Percentiles rank a stretch among this genome's conserved stretches.
Conservation (phyloP, 2,113 vertebrate species). For the Dipodomys ordii region DNA sequence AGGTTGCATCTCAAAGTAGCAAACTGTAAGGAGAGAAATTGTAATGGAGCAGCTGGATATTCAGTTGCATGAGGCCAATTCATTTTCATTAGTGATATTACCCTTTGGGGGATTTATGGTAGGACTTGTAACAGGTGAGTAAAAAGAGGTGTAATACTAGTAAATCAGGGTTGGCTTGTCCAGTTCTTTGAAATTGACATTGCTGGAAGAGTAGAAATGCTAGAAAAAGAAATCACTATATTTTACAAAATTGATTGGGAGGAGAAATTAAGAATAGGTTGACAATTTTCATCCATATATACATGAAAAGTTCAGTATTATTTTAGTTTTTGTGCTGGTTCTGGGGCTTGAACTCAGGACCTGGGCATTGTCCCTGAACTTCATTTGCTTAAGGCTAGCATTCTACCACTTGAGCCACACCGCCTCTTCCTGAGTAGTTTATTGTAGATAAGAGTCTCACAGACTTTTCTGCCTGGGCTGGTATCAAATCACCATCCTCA, state of each 20-base stretch:
- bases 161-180: not conserved
- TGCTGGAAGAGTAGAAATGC: constrained; percentile 34
- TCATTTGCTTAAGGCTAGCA: too few relatives aligned
- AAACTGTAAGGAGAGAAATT: constrained; percentile 19
- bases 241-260: constrained; percentile 21
- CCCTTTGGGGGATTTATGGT: not conserved
- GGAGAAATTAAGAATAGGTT: constrained; percentile 43
- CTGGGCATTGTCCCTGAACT: too few relatives aligned
- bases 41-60: constrained; percentile 29
- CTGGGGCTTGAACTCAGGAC: too few relatives aligned
- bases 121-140: not conserved
- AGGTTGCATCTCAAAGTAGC: not conserved
- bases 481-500: too few relatives aligned
- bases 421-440: too few relatives aligned
- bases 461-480: too few relatives aligned
- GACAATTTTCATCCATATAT: constrained; percentile 15
- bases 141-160: not conserved
- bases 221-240: constrained; percentile 48
- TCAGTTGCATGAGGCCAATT: constrained; percentile 41
- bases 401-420: too few relatives aligned
- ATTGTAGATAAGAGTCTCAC: too few relatives aligned
- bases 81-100: constrained; percentile 38
- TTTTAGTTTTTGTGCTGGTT: too few relatives aligned
- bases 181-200: constrained; percentile 28
- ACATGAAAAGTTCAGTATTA: constrained; percentile 11